These are phyloP conservation scores for Ceramica pisi DNA, from an alignment of 2,888 invertebrate species.

Conservation along the genomic window DNA sequence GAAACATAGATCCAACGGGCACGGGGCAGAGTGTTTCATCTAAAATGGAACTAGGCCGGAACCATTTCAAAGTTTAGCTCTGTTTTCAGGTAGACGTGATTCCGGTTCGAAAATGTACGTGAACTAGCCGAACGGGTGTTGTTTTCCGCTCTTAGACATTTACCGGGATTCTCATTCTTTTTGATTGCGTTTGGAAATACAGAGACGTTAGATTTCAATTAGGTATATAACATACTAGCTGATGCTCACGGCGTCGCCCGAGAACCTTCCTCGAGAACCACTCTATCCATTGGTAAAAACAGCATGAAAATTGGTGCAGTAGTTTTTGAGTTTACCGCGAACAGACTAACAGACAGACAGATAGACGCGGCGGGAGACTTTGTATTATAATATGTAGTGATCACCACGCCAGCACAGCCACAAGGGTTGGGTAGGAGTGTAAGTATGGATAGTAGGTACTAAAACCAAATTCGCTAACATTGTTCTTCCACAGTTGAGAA, in stretches of 20 bases:
- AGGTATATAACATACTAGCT: too few species aligned
- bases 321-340: too few species aligned
- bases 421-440: background rate
- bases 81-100: slow-evolving; percentile 17
- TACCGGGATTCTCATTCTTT: background rate
- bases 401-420: background rate
- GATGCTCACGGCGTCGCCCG: too few species aligned
- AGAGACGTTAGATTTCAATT: background rate
- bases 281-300: too few species aligned
- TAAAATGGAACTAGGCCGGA: slow-evolving; percentile 20
- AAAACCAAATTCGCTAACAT: too few species aligned
- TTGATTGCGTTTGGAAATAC: slow-evolving; percentile 7
- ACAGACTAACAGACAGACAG: too few species aligned
- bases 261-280: too few species aligned
- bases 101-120: slow-evolving; percentile 24
- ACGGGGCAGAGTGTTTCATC: background rate
- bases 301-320: too few species aligned
- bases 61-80: background rate
- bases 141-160: slow-evolving; percentile 8
- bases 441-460: too few species aligned
- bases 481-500: too few species aligned
- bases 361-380: too few species aligned
- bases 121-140: background rate
- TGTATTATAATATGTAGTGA: too few species aligned
- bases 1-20: slow-evolving; percentile 9